A percentile compares a stretch with the other conserved stretches of the same genome.
These are phyloP conservation scores for Cristatella mucedo DNA, from an alignment of 2,888 invertebrate genomes.

Conservation along the genomic window DNA sequence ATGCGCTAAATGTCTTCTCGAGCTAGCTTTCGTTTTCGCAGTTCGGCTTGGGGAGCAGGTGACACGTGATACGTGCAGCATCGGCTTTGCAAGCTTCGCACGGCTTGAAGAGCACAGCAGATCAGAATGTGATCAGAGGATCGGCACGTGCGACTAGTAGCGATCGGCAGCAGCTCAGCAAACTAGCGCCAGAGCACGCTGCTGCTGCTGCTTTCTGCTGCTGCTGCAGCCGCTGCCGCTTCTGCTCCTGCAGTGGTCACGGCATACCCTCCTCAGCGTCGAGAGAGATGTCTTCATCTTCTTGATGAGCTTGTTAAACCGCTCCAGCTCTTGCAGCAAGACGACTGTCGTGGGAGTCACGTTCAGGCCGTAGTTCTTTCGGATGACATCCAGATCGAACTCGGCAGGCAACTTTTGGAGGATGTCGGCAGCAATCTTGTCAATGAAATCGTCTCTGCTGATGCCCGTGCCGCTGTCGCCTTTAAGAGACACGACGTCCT, in stretches of 20 bases:
- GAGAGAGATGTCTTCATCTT: slow-evolving; percentile 55
- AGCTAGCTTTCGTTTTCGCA: too few relatives aligned
- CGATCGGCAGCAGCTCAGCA: too few relatives aligned
- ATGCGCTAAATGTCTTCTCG: too few relatives aligned
- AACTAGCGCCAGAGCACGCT: too few relatives aligned
- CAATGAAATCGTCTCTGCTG: slow-evolving; percentile 71
- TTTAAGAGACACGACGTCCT: slow-evolving; percentile 36
- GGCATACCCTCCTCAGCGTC: slow-evolving; percentile 44
- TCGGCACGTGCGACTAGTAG: background rate
- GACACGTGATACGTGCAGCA: too few relatives aligned
- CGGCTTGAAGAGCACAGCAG: too few relatives aligned
- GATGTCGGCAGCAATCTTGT: slow-evolving; percentile 60
- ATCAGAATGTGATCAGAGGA: slow-evolving; percentile 3
- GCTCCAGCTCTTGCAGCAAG: slow-evolving; percentile 66
- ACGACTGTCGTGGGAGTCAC: slow-evolving; percentile 72
- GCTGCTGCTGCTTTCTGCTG: too few relatives aligned
- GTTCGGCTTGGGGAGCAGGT: too few relatives aligned
- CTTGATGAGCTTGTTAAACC: slow-evolving; percentile 62
- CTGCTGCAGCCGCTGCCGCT: too few relatives aligned
- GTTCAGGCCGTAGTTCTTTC: slow-evolving; percentile 60
- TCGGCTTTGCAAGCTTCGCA: too few relatives aligned
- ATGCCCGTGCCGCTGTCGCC: slow-evolving; percentile 54
- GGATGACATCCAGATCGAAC: slow-evolving; percentile 64
- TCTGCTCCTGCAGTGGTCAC: too few relatives aligned
- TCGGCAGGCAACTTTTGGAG: slow-evolving; percentile 55